Percentiles rank a stretch among this genome's conserved stretches.
Evolutionary conservation across 2,888 invertebrate genomes (phyloP).

Genomic region (Tetranychus truncatus): DNA sequence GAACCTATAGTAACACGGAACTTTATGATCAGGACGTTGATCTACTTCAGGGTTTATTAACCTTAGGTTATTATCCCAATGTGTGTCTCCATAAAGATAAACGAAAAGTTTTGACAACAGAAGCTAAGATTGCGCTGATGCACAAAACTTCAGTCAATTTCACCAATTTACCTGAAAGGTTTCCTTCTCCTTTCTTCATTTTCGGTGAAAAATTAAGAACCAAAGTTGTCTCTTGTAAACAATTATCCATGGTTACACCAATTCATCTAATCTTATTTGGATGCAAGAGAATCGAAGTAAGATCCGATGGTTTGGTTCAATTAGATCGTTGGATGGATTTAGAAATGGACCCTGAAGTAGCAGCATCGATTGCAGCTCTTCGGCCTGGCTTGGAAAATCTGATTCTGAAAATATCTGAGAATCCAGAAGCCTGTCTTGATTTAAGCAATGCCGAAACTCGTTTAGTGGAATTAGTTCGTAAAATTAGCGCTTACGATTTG

Average conservation of each 20-base stretch:
- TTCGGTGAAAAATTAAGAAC: slow-evolving; percentile 93
- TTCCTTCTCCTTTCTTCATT: slow-evolving; percentile 85
- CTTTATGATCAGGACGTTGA: slow-evolving; percentile 1
- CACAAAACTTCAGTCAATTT: slow-evolving; percentile 95
- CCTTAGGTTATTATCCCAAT: slow-evolving; percentile 86
- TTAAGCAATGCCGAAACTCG: slow-evolving; percentile 38
- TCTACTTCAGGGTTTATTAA: slow-evolving; percentile 41
- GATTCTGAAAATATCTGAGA: slow-evolving; percentile 54
- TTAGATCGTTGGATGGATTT: slow-evolving; percentile 60
- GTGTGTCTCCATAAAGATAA: slow-evolving; percentile 89
- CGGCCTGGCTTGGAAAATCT: slow-evolving; percentile 72
- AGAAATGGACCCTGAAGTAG: slow-evolving; percentile 32
- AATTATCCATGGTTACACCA: slow-evolving; percentile 86
- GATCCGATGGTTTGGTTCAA: slow-evolving; percentile 49
- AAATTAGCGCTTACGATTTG: slow-evolving; percentile 49
- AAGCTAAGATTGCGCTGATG: slow-evolving; percentile 79
- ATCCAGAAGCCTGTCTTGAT: slow-evolving; percentile 55
- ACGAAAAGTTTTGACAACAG: slow-evolving; percentile 80
- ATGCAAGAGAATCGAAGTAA: slow-evolving; percentile 61
- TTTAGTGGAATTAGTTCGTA: slow-evolving; percentile 50
- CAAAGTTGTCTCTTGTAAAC: slow-evolving; percentile 83
- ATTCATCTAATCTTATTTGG: slow-evolving; percentile 80
- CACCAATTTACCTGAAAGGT: slow-evolving; percentile 57
- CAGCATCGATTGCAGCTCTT: slow-evolving; percentile 62
- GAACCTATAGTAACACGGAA: slow-evolving; percentile 37